These are phyloP conservation scores for Gracilinanus agilis DNA, from an alignment of 2,113 vertebrate genomes.

Conservation along the genomic window DNA sequence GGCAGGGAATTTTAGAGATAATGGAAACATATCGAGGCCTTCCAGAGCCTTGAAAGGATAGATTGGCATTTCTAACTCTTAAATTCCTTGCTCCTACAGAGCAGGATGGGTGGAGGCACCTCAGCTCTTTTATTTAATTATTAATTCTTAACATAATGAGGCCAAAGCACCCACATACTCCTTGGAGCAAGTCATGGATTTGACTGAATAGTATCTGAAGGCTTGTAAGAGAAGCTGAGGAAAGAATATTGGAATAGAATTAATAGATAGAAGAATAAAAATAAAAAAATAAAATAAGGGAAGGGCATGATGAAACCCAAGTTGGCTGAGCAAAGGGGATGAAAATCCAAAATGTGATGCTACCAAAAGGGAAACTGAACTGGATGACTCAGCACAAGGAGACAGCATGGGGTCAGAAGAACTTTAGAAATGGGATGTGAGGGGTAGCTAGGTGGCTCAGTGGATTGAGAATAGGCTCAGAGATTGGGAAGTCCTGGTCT, in stretches of 20 bases:
- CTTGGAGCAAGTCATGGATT: background rate
- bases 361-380: background rate
- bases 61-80: background rate
- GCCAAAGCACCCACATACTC: background rate
- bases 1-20: background rate
- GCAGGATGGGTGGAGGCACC: background rate
- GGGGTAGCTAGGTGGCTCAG: too few species aligned
- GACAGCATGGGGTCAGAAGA: slow-evolving; percentile 4
- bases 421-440: background rate
- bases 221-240: background rate
- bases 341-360: background rate
- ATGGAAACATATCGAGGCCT: background rate
- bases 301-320: background rate
- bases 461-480: too few species aligned
- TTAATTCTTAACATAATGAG: slow-evolving; percentile 26
- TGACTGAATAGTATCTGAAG: background rate
- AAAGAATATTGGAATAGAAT: background rate
- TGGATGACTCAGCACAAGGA: background rate
- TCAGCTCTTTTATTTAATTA: background rate
- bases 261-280: background rate
- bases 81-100: background rate
- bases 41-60: slow-evolving; percentile 14
- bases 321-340: background rate
- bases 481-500: too few species aligned
- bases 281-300: background rate